phyloP scores from a whole-genome alignment of 2,797 vertebrate genomes.

The Babyrousa celebensis region DNA sequence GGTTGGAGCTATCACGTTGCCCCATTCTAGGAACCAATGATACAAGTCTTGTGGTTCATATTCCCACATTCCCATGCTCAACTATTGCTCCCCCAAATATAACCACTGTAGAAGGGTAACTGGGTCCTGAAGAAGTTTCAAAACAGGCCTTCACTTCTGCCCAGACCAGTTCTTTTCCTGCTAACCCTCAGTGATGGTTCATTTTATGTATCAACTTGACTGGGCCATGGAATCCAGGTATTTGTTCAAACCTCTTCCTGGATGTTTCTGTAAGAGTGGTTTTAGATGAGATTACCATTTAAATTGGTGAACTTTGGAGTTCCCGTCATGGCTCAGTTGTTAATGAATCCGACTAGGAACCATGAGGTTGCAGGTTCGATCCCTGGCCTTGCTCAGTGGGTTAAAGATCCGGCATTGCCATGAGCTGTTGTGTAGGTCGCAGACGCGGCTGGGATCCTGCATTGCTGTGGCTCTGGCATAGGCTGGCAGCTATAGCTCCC shows the following conservation, averaged over 20 bases:
- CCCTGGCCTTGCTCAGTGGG: no score
- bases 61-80: no score
- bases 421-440: no score
- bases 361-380: no score
- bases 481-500: no score
- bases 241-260: background rate
- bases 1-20: fast-evolving
- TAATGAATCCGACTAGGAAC: no score
- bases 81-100: no score
- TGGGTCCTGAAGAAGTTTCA: background rate
- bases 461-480: no score
- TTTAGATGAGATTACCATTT: background rate
- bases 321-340: no score
- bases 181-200: background rate
- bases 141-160: background rate
- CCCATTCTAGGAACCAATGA: background rate
- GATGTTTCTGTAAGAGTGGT: background rate
- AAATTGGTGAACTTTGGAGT: background rate
- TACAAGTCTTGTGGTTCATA: background rate
- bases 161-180: no score
- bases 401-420: no score
- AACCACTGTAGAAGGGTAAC: background rate
- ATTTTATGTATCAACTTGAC: background rate
- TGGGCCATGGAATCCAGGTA: background rate
- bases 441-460: no score